A percentile compares a stretch with the other conserved stretches of the same genome.
These are phyloP conservation scores for Ptilorrhoa leucosticta DNA, from an alignment of 2,113 vertebrate species.

Conservation along the genomic window DNA sequence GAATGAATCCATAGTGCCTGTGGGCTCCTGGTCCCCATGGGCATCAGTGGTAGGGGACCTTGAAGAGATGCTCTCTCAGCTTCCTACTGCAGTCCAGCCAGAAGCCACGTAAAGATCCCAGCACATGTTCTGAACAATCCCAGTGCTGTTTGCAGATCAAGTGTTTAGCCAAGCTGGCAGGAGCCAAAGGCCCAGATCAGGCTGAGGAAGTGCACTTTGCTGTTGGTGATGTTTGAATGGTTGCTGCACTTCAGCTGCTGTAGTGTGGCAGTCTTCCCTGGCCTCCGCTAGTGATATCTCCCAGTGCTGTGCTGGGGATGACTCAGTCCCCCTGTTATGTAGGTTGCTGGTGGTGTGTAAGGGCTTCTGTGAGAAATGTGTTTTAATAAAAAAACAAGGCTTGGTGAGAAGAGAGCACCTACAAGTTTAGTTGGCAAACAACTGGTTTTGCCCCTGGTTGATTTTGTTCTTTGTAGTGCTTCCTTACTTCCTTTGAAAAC, in stretches of 20 bases:
- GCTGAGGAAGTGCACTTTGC: background rate
- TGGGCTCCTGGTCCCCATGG: background rate
- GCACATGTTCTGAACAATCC: background rate
- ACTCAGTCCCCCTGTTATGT: background rate
- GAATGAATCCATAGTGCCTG: background rate
- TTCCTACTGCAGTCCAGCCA: background rate
- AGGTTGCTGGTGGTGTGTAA: background rate
- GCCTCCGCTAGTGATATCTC: background rate
- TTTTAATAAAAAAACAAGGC: background rate
- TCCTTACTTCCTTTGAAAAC: background rate
- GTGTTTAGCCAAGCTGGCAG: background rate
- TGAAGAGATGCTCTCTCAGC: background rate
- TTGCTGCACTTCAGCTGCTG: background rate
- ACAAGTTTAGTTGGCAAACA: background rate
- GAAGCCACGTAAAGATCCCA: background rate
- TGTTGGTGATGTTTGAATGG: background rate
- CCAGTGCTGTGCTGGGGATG: background rate
- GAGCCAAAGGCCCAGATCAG: background rate
- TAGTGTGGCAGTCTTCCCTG: background rate
- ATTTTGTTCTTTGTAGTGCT: background rate
- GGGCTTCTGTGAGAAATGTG: background rate
- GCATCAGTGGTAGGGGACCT: background rate
- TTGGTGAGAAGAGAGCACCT: background rate
- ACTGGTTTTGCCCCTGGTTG: background rate
- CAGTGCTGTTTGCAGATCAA: background rate